Conservation (phyloP, 2,888 invertebrate species). For the Elmis aenea region DNA sequence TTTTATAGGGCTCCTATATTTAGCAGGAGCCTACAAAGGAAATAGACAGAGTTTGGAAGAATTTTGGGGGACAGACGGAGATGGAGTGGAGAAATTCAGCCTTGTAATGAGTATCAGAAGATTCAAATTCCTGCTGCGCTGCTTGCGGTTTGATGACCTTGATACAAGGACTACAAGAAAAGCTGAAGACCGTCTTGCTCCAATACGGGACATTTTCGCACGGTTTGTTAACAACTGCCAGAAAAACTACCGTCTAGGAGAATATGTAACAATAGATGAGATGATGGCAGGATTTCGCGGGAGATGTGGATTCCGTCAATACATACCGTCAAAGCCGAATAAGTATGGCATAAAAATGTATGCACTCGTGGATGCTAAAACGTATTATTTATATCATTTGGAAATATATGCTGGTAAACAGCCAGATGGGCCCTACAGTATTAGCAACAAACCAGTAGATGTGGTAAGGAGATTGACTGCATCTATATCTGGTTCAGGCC, state of each 20-base stretch:
- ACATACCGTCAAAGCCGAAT: conserved; percentile 32
- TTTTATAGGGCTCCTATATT: conserved; percentile 26
- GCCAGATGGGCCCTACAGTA: conserved; percentile 18
- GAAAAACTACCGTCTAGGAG: conserved; percentile 23
- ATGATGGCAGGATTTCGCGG: conserved; percentile 29
- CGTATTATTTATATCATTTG: conserved; percentile 25
- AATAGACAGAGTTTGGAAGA: conserved; percentile 26
- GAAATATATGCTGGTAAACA: conserved; percentile 26
- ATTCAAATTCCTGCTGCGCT: conserved; percentile 24
- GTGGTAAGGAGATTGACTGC: conserved; percentile 21
- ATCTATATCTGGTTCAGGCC: conserved; percentile 19
- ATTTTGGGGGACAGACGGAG: conserved; percentile 26
- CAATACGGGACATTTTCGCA: conserved; percentile 29
- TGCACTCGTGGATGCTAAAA: conserved; percentile 28
- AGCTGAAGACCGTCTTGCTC: conserved; percentile 22
- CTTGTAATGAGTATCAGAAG: conserved; percentile 27
- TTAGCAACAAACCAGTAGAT: conserved; percentile 16
- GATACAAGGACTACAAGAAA: conserved; percentile 16
- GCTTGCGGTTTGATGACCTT: conserved; percentile 27
- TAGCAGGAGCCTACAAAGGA: conserved; percentile 22
- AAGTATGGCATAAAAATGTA: conserved; percentile 32
- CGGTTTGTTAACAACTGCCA: conserved; percentile 32
- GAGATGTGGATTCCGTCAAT: conserved; percentile 30
- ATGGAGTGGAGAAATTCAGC: conserved; percentile 28
- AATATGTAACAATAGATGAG: conserved; percentile 31